phyloP scores from a whole-genome alignment of 2,113 vertebrate genomes.

The Dasyurus viverrinus region DNA sequence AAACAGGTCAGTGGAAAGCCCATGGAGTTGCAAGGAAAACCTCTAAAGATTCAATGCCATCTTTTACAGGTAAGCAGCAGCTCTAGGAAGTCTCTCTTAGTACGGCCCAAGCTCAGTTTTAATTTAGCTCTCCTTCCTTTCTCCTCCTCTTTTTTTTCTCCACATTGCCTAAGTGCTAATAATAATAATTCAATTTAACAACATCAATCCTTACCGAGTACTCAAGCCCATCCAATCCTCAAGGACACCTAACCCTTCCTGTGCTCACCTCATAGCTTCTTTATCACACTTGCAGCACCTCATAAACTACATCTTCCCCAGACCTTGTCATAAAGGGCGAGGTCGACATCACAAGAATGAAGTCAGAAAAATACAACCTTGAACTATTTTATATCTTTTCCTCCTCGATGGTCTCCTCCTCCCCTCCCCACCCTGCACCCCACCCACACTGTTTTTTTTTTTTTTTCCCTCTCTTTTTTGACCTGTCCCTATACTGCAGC shows the following conservation, averaged over 20 bases:
- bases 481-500: conserved; percentile 57
- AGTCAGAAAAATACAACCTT: conserved; percentile 82
- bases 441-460: conserved; percentile 1
- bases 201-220: conserved; percentile 79
- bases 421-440: not conserved
- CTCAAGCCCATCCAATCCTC: conserved; percentile 80
- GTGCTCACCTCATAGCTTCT: conserved; percentile 80
- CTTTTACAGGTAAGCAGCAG: conserved; percentile 39
- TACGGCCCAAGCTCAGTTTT: conserved; percentile 62
- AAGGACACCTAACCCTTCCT: conserved; percentile 83
- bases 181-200: conserved; percentile 88
- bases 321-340: conserved; percentile 83
- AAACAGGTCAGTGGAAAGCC: rapidly evolving
- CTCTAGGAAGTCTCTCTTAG: conserved; percentile 53
- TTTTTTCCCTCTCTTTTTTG: conserved; percentile 59
- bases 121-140: conserved; percentile 76
- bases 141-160: conserved; percentile 63
- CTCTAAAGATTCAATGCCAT: rapidly evolving
- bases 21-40: not conserved
- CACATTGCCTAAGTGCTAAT: conserved; percentile 82
- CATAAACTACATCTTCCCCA: conserved; percentile 84
- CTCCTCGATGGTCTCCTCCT: conserved; percentile 64
- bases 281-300: conserved; percentile 84
- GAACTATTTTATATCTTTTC: conserved; percentile 76
- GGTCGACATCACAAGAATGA: conserved; percentile 80